Evolutionary conservation across 2,113 vertebrate genomes (phyloP), one percentile per base, ranked within the genome.

Genomic region (Caracal caracal): DNA sequence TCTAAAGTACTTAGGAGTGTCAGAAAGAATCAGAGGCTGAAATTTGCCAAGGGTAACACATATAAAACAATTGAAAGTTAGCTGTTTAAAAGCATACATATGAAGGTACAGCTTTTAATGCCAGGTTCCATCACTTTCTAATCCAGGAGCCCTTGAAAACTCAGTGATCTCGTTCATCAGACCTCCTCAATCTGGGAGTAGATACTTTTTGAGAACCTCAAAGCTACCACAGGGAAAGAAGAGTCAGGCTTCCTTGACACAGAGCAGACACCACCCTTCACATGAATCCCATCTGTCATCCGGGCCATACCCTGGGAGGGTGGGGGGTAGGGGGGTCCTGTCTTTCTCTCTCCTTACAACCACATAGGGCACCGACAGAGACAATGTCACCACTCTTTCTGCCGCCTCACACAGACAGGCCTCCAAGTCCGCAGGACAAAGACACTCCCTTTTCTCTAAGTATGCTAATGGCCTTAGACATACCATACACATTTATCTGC

Each of bases 41-140:
- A 86, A 93, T 94, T 37, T 91, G 17, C 49, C 33, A 28, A 80
- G 43, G 61, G 12, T 65, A 87, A 89, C 86, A 92, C 22, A 91
- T 28, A 43, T 37, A 83, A 89, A 87, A 91, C 49, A 61, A 70
- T 17, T 70, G n/a, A 79, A 94, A 97, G 78, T 70, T 82, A 75
- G 61, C 33, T 93, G 19, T 94, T 70, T 92, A 63, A 65, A 37
- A 88, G 83, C 19, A 33, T 26, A 63, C n/a, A 47, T 37, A 3
- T 83, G 73, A 79, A 56, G n/a, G 24, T 24, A 20, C 1, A 43
- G 26, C 56, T 93, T 93, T 94, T 56, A 86, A 83, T 51, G 28
- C 19, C n/a, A 93, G 73, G 17, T 59, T 86, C 17, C 22, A 13
- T 4, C 92, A 19, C 80, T 65, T 89, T 82, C 43, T 75, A 61